Percentiles rank a stretch among this genome's conserved stretches.
These are phyloP conservation scores for Typhlichthys subterraneus DNA, from an alignment of 2,797 vertebrate species.

Conservation along the genomic window DNA sequence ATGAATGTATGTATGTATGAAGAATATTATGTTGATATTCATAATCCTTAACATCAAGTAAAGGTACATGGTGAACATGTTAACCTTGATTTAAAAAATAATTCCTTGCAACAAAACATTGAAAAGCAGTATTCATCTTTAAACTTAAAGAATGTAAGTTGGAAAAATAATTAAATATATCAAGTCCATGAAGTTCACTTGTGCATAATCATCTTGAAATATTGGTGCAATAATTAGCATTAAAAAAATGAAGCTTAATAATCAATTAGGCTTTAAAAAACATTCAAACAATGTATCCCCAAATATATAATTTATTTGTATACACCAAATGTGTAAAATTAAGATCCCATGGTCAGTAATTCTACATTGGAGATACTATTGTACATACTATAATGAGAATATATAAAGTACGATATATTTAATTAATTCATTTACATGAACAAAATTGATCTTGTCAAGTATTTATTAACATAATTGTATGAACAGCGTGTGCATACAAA, in stretches of 20 bases:
- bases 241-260: constrained; percentile 18
- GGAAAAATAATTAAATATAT: not conserved
- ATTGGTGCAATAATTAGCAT: constrained; percentile 23
- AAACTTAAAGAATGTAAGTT: not conserved
- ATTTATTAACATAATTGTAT: constrained; percentile 30
- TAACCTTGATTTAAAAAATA: constrained; percentile 16
- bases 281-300: constrained; percentile 26
- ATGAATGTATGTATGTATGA: too few species aligned
- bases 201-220: constrained; percentile 18
- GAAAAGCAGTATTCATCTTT: constrained; percentile 39
- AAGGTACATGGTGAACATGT: not conserved
- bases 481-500: constrained; percentile 6
- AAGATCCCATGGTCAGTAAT: constrained; percentile 43
- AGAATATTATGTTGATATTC: too few species aligned
- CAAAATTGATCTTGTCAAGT: too few species aligned
- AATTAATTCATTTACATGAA: too few species aligned
- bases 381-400: constrained; percentile 36
- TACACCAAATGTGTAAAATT: constrained; percentile 42
- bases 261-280: constrained; percentile 19
- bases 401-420: too few species aligned
- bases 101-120: constrained; percentile 39
- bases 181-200: constrained; percentile 14
- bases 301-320: constrained; percentile 38
- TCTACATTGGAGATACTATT: constrained; percentile 23
- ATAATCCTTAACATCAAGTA: too few species aligned